A percentile compares a stretch with the other conserved stretches of the same genome.
These are phyloP conservation scores for Muscicapa comitata DNA, from an alignment of 2,797 vertebrate species.

Conservation along the genomic window DNA sequence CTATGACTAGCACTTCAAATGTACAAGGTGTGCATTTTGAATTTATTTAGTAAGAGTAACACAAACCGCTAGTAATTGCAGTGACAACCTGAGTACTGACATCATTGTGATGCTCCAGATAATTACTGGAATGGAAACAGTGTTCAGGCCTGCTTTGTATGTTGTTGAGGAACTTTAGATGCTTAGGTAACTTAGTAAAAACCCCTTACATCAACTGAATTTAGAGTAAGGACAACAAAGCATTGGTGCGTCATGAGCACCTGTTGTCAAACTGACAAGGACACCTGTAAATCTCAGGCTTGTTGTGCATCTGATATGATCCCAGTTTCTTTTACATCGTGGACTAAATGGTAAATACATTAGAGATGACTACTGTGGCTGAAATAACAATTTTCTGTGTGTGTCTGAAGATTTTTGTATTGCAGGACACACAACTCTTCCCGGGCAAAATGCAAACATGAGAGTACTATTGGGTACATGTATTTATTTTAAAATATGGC, in stretches of 20 bases:
- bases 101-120: background rate
- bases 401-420: background rate
- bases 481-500: background rate
- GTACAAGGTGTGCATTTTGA: background rate
- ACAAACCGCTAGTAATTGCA: background rate
- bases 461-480: background rate
- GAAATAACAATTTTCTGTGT: background rate
- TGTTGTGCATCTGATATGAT: background rate
- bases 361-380: background rate
- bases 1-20: background rate
- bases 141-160: background rate
- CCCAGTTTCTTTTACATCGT: background rate
- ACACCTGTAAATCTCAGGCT: background rate
- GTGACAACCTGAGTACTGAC: background rate
- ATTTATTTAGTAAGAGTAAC: background rate
- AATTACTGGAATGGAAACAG: background rate
- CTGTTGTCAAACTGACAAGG: background rate
- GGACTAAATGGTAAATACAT: background rate
- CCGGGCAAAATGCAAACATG: background rate
- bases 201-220: background rate
- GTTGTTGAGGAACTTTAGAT: background rate
- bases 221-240: background rate
- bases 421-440: background rate
- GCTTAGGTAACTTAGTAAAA: background rate
- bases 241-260: background rate